These are phyloP conservation scores for Xenops minutus DNA, from an alignment of 2,797 vertebrate genomes.

Conservation along the genomic window DNA sequence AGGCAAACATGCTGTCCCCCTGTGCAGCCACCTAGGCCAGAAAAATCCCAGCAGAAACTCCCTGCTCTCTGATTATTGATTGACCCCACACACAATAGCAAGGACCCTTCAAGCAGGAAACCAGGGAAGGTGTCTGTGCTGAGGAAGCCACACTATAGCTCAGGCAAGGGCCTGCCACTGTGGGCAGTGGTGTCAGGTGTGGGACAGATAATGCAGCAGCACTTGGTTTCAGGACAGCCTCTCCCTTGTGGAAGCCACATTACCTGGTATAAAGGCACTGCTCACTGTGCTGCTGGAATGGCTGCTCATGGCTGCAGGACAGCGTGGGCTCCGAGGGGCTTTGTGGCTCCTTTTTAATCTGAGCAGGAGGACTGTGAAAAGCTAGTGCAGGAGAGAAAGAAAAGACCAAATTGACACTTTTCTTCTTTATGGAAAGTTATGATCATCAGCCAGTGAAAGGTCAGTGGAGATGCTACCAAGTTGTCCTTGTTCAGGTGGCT, in stretches of 20 bases:
- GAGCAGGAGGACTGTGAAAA: constrained; percentile 94
- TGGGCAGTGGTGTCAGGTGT: accelerated
- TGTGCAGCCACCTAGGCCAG: neutral
- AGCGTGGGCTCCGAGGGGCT: constrained; percentile 88
- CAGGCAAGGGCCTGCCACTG: no score
- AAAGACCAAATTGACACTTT: neutral
- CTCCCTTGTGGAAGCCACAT: neutral
- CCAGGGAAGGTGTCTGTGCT: neutral
- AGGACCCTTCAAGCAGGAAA: neutral
- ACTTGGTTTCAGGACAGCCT: accelerated
- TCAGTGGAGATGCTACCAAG: neutral
- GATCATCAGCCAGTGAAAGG: neutral
- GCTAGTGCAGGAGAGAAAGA: constrained; percentile 81
- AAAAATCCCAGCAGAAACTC: neutral
- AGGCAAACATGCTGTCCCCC: neutral
- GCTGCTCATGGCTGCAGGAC: constrained; percentile 90
- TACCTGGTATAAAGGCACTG: constrained; percentile 98
- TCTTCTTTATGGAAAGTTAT: accelerated
- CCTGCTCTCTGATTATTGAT: neutral
- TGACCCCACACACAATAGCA: accelerated
- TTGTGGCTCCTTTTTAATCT: constrained; percentile 93
- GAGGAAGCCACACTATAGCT: neutral
- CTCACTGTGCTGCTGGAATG: constrained; percentile 84
- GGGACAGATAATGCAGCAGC: neutral
- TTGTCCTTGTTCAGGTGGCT: neutral